Conservation (phyloP, 2,113 vertebrate species). For the Dryoscopus gambensis region DNA sequence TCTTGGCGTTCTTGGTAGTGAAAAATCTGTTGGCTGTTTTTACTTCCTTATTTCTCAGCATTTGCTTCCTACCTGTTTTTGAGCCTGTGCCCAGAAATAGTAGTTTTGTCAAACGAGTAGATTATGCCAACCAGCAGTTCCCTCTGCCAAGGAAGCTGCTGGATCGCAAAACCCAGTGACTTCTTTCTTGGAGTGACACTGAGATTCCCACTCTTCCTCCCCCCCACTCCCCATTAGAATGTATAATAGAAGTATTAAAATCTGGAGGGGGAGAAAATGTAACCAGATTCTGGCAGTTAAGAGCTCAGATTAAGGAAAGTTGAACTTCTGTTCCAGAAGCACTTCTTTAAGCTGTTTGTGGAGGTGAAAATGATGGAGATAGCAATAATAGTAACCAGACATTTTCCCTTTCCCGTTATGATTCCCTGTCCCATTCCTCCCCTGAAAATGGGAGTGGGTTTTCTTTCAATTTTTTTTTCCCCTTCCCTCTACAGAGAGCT, state of each 20-base stretch:
- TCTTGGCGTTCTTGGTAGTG: constrained; percentile 76
- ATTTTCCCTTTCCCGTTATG: neutral
- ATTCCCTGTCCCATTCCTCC: neutral
- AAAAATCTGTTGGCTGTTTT: constrained; percentile 80
- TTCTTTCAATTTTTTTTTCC: neutral
- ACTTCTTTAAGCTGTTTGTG: neutral
- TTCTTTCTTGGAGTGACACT: constrained; percentile 70
- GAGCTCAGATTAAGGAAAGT: neutral
- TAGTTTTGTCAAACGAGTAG: constrained; percentile 81
- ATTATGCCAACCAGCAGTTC: constrained; percentile 78
- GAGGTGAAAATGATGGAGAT: neutral
- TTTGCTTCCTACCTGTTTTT: constrained; percentile 90
- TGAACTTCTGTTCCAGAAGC: constrained; percentile 23
- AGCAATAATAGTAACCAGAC: constrained; percentile 30
- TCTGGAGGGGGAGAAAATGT: neutral
- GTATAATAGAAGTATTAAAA: constrained; percentile 65
- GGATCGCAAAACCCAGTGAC: constrained; percentile 77
- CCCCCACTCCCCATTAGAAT: neutral
- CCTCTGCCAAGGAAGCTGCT: constrained; percentile 79
- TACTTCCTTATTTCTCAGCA: constrained; percentile 83
- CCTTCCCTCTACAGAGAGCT: neutral
- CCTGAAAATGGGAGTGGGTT: neutral
- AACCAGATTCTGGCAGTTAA: constrained; percentile 16
- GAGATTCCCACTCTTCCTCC: constrained; percentile 21
- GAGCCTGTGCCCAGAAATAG: constrained; percentile 86